A percentile compares a stretch with the other conserved stretches of the same genome.
Evolutionary conservation across 2,113 vertebrate species (phyloP).

Genomic region (Antennarius striatus): DNA sequence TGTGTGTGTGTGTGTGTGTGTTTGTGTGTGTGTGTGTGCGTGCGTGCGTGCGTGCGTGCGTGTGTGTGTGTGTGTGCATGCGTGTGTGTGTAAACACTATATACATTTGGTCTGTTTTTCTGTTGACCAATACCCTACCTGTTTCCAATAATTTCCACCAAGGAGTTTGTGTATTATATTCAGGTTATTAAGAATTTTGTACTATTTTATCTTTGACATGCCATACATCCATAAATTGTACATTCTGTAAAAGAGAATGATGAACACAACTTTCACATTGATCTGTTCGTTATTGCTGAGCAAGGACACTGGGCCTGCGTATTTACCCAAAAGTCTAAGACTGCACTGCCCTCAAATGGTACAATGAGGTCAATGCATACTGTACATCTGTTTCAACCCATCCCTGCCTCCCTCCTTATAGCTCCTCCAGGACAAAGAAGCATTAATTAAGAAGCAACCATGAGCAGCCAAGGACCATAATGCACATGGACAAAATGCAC

Average conservation of each 20-base stretch:
- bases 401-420: constrained; percentile 38
- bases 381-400: constrained; percentile 28
- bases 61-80: no score
- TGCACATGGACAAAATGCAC: constrained; percentile 49
- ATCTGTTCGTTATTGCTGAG: constrained; percentile 45
- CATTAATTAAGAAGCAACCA: constrained; percentile 82
- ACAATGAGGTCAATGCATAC: constrained; percentile 67
- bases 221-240: constrained; percentile 5
- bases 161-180: not conserved
- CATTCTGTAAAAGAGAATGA: constrained; percentile 4
- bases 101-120: no score
- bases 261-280: constrained; percentile 43
- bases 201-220: no score
- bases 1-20: no score
- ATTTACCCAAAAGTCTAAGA: constrained; percentile 75
- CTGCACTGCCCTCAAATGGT: constrained; percentile 90
- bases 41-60: no score
- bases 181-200: not conserved
- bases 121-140: no score
- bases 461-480: constrained; percentile 78
- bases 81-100: no score
- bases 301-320: constrained; percentile 7
- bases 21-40: no score
- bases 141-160: not conserved
- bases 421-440: constrained; percentile 76